Evolutionary conservation across 2,888 invertebrate species (phyloP), one percentile per base, ranked within the genome.

Genomic region (Colostygia pectinataria): DNA sequence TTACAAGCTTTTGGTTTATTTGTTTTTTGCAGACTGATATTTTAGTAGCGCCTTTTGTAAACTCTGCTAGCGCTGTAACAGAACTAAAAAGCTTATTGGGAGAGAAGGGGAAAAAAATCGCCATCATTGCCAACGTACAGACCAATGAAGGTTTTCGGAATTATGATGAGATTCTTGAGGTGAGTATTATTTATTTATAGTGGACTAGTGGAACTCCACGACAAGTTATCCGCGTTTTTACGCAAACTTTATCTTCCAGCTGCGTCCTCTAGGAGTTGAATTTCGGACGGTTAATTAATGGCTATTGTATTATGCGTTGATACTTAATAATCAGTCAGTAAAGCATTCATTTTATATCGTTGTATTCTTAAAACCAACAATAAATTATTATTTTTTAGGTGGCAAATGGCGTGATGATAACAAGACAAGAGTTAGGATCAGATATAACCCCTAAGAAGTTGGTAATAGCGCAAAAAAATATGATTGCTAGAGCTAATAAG

Each of bases 331-430:
- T n/a, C n/a, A n/a, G n/a, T n/a, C n/a, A n/a, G n/a, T n/a, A n/a
- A n/a, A n/a, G n/a, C n/a, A n/a, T n/a, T n/a, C n/a, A 4, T 23
- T 23, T 23, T 23, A 1, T 23, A 5, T 23, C 6, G 1, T 23
- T 23, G 2, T 23, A 1, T 23, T 6, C 7, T 23, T 23, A 23
- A 25, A 2, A n/a, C n/a, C n/a, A n/a, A n/a, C n/a, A n/a, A n/a
- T n/a, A n/a, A n/a, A n/a, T n/a, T n/a, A n/a, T n/a, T n/a, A 27
- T 12, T 48, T 32, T 66, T 4, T 45, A 91, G 71, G 91, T 78
- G 9, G 75, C 92, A 0, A 92, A 94, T 74, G 95, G 93, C 25
- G 82, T 95, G 10, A 92, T 95, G 89, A 91, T 95, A 33, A 94
- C 95, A 10, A 88, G 95, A 61, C 84, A 86, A 59, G 88, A 89